Conservation (phyloP, 2,113 vertebrate genomes). For the Ictalurus punctatus region DNA sequence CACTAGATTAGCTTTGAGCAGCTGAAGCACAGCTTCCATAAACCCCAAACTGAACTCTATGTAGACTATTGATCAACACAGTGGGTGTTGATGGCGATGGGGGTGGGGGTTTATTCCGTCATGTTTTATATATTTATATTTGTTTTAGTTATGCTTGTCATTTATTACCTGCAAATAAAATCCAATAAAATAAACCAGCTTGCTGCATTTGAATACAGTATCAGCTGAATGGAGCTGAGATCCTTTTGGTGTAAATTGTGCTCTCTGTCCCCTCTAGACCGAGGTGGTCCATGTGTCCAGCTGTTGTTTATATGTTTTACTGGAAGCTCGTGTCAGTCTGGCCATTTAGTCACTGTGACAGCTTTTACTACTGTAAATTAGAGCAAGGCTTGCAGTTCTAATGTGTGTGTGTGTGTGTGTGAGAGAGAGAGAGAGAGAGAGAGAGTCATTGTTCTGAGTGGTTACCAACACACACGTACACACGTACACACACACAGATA, state of each 20-base stretch:
- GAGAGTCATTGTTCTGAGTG: neutral
- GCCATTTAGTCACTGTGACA: neutral
- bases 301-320: constrained; percentile 1
- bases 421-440: neutral
- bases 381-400: neutral
- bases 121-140: neutral
- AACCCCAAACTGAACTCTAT: neutral
- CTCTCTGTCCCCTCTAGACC: neutral
- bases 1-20: constrained; percentile 2
- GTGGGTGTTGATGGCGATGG: neutral
- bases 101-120: neutral
- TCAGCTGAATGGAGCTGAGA: neutral
- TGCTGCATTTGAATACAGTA: neutral
- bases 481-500: neutral
- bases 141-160: neutral
- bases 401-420: neutral
- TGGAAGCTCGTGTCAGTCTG: constrained; percentile 10
- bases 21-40: neutral
- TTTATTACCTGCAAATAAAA: neutral
- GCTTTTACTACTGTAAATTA: constrained; percentile 18
- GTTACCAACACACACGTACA: neutral
- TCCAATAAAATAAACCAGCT: neutral
- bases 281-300: neutral
- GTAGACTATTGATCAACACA: constrained; percentile 13
- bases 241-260: neutral